Percentiles rank a stretch among this genome's conserved stretches.
Conservation (phyloP, 2,113 vertebrate species). For the Calidris pugnax region DNA sequence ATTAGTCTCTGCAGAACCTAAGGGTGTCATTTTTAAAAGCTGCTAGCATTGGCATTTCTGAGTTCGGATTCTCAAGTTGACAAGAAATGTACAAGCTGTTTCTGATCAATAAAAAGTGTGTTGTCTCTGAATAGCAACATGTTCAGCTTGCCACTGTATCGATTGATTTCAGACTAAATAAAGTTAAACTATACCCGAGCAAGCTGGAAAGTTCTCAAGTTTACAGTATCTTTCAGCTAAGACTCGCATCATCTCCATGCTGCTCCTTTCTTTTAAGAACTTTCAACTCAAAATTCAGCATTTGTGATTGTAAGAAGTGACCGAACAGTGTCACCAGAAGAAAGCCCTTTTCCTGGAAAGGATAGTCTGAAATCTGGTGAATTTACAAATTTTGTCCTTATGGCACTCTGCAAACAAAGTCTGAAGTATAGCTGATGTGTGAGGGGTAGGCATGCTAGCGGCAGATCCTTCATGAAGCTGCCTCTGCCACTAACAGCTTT, state of each 20-base stretch:
- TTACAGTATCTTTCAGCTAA: not conserved
- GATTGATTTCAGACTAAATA: not conserved
- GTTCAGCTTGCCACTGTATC: not conserved
- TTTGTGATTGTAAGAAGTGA: not conserved
- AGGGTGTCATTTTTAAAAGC: not conserved
- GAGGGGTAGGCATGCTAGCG: fast-evolving
- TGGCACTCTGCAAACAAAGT: not conserved
- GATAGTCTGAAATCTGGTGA: not conserved
- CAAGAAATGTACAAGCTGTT: slow-evolving; percentile 4
- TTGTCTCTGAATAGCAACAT: not conserved
- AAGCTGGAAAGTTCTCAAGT: not conserved
- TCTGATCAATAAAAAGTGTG: not conserved
- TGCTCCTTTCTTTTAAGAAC: not conserved
- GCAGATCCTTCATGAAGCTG: not conserved
- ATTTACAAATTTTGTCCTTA: not conserved
- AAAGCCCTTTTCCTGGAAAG: not conserved
- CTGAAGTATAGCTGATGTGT: not conserved
- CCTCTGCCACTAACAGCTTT: not conserved
- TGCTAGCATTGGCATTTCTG: not conserved
- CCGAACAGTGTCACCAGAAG: not conserved
- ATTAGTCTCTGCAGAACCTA: not conserved
- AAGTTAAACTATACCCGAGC: not conserved
- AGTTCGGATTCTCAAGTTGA: not conserved
- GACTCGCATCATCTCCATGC: not conserved
- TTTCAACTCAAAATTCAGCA: not conserved